Evolutionary conservation across 2,888 invertebrate species (phyloP).

Genomic region (Merodon equestris): DNA sequence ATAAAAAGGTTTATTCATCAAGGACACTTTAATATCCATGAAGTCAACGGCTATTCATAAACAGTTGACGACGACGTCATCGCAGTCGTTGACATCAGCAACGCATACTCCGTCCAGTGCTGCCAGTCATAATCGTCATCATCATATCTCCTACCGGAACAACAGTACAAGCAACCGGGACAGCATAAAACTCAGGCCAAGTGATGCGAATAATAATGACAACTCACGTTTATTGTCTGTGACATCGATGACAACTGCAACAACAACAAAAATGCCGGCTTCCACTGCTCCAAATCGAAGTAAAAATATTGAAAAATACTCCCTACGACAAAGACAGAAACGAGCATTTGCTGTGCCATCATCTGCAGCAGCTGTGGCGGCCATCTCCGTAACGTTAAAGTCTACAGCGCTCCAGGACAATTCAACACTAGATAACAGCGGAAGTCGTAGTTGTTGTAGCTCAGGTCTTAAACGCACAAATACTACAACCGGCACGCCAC

Average conservation of each 20-base stretch:
- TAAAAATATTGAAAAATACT: constrained; percentile 82
- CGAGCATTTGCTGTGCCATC: constrained; percentile 74
- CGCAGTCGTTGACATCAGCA: constrained; percentile 38
- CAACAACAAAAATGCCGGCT: constrained; percentile 70
- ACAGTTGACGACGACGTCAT: constrained; percentile 49
- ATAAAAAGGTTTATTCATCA: constrained; percentile 27
- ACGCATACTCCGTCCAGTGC: constrained; percentile 29
- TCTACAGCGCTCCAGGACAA: constrained; percentile 13
- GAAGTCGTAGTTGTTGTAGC: constrained; percentile 19
- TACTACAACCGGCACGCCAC: not conserved
- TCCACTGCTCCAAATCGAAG: constrained; percentile 72
- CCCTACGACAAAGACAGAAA: constrained; percentile 83
- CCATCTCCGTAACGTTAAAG: constrained; percentile 23
- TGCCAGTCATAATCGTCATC: constrained; percentile 45
- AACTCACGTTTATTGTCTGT: constrained; percentile 38
- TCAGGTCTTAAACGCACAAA: constrained; percentile 39
- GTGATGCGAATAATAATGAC: constrained; percentile 69
- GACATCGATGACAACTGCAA: constrained; percentile 68
- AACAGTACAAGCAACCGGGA: constrained; percentile 36
- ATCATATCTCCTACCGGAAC: constrained; percentile 51
- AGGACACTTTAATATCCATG: constrained; percentile 39
- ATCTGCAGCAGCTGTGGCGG: constrained; percentile 37
- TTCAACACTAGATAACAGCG: constrained; percentile 1
- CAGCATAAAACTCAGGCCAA: constrained; percentile 45
- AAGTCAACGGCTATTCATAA: constrained; percentile 62